Percentiles rank a stretch among this genome's conserved stretches.
phyloP scores from a whole-genome alignment of 2,888 invertebrate genomes.

The Erynnis tages region DNA sequence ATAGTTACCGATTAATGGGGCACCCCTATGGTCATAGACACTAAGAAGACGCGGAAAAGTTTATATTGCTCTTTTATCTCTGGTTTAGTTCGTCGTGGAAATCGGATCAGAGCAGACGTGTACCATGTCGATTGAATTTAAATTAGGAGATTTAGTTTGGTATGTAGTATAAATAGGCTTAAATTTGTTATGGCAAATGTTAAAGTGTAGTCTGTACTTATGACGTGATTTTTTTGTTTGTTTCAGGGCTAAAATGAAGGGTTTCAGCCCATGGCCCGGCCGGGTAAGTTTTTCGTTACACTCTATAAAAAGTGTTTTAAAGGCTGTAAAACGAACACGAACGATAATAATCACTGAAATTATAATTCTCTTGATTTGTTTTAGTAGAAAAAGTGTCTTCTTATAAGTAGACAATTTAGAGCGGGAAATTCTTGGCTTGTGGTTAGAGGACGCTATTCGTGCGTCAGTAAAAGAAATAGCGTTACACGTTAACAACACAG shows the following conservation, averaged over 20 bases:
- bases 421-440: constrained; percentile 33
- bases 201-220: constrained; percentile 35
- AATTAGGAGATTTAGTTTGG: constrained; percentile 81
- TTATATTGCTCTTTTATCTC: constrained; percentile 43
- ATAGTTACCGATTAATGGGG: constrained; percentile 8
- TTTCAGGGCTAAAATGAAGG: constrained; percentile 98
- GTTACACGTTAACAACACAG: constrained; percentile 14
- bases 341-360: not conserved
- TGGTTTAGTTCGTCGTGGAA: constrained; percentile 74
- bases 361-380: not conserved
- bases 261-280: constrained; percentile 98
- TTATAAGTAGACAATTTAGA: constrained; percentile 23
- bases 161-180: constrained; percentile 52
- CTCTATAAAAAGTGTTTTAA: constrained; percentile 31
- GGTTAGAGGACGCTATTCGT: constrained; percentile 18
- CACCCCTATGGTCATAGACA: constrained; percentile 46
- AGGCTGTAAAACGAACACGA: not conserved
- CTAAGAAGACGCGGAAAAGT: constrained; percentile 42
- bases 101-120: constrained; percentile 49
- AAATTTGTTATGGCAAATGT: constrained; percentile 28
- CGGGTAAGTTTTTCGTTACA: constrained; percentile 88
- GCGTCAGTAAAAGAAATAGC: constrained; percentile 24
- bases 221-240: constrained; percentile 45
- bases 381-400: constrained; percentile 7
- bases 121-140: constrained; percentile 68